Conservation (phyloP, 1,140 invertebrate genomes). For the Zaprionus africanus region DNA sequence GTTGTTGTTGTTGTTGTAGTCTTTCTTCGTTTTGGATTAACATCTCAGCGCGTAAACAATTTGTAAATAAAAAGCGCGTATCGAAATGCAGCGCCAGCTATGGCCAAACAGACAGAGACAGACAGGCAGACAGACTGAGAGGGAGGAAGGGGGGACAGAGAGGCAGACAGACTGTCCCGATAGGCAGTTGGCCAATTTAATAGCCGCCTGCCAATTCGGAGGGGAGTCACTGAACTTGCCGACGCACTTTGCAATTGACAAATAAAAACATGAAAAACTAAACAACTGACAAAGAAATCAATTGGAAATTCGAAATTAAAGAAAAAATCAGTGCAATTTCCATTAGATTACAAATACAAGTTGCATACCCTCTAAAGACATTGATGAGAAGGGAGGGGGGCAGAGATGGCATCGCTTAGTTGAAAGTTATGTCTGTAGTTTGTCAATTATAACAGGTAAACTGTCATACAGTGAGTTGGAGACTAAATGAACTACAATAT, state of each 20-base stretch:
- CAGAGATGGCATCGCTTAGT: not conserved
- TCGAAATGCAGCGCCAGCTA: constrained; percentile 59
- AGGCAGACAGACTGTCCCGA: constrained; percentile 54
- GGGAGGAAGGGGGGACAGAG: not conserved
- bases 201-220: constrained; percentile 43
- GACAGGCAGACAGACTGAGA: constrained; percentile 26
- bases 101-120: not conserved
- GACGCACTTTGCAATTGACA: constrained; percentile 10
- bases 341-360: constrained; percentile 14
- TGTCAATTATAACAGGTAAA: constrained; percentile 4
- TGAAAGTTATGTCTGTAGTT: constrained; percentile 6
- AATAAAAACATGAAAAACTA: constrained; percentile 8
- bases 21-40: constrained; percentile 63
- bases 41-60: constrained; percentile 83
- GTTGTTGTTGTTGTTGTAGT: not conserved
- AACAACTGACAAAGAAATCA: constrained; percentile 9
- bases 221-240: constrained; percentile 36
- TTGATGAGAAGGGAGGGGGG: not conserved
- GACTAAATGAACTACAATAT: not conserved
- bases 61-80: constrained; percentile 83
- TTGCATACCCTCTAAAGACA: constrained; percentile 8
- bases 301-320: constrained; percentile 8
- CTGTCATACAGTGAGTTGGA: not conserved
- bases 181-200: constrained; percentile 44
- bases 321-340: constrained; percentile 39